Percentiles rank a stretch among this genome's conserved stretches.
These are phyloP conservation scores for Pseudorasbora parva DNA, from an alignment of 2,113 vertebrate genomes.

Conservation along the genomic window DNA sequence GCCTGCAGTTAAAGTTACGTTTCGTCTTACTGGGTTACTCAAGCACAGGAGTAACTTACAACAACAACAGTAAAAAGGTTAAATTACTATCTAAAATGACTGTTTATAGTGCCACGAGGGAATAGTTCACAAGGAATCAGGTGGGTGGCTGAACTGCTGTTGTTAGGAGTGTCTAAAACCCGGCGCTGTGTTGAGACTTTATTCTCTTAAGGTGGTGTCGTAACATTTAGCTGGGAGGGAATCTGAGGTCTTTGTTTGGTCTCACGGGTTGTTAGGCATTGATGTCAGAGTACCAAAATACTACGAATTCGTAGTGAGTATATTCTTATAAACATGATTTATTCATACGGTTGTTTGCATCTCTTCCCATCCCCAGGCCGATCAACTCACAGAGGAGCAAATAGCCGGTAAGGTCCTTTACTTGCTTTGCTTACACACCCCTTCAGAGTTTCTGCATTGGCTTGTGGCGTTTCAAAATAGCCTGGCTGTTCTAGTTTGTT, in stretches of 20 bases:
- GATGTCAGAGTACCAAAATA: neutral
- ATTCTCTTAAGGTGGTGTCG: conserved; percentile 14
- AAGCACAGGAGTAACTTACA: neutral
- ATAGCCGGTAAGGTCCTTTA: conserved; percentile 82
- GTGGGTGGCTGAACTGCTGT: conserved; percentile 21
- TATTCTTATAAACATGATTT: neutral
- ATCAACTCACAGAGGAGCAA: conserved; percentile 93
- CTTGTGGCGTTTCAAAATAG: conserved; percentile 11
- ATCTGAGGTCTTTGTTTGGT: conserved; percentile 28
- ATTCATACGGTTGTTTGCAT: neutral
- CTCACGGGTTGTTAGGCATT: conserved; percentile 12
- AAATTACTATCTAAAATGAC: neutral
- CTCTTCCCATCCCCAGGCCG: conserved; percentile 74
- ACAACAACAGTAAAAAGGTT: neutral
- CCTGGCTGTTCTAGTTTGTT: conserved; percentile 23
- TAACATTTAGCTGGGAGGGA: conserved; percentile 16
- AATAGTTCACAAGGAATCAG: neutral
- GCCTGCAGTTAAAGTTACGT: neutral
- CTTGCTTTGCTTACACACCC: neutral
- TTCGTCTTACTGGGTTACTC: neutral
- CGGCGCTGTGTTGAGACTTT: conserved; percentile 8
- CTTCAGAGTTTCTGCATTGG: conserved; percentile 19
- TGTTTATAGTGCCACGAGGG: neutral
- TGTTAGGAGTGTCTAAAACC: conserved; percentile 24
- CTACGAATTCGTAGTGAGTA: neutral